A percentile compares a stretch with the other conserved stretches of the same genome.
Evolutionary conservation across 2,888 invertebrate genomes (phyloP).

Genomic region (Eugnorisma glareosa): DNA sequence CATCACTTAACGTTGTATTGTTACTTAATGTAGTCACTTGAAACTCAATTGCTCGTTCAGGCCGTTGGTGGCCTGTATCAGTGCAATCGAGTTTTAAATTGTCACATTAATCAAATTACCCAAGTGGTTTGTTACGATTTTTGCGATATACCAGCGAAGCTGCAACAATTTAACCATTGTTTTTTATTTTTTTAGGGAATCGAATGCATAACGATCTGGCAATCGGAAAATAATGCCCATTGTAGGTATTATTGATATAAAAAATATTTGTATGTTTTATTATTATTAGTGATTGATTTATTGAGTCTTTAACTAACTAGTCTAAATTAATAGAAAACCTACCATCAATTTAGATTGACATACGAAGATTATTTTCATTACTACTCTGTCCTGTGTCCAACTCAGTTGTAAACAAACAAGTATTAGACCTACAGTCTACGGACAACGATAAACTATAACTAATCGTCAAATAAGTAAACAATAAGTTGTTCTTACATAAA

Average conservation of each 20-base stretch:
- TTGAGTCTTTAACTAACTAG: too few relatives aligned
- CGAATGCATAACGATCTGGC: not conserved
- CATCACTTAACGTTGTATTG: constrained; percentile 23
- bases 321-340: too few relatives aligned
- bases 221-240: not conserved
- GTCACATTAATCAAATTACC: not conserved
- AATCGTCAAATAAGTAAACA: not conserved
- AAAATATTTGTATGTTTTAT: too few relatives aligned
- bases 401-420: not conserved
- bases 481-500: not conserved
- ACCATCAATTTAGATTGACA: too few relatives aligned
- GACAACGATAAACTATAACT: not conserved
- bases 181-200: not conserved
- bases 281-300: too few relatives aligned
- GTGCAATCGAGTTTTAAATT: not conserved
- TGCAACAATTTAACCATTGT: not conserved
- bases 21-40: constrained; percentile 31
- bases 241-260: too few relatives aligned
- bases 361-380: not conserved
- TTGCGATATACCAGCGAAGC: not conserved
- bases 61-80: not conserved
- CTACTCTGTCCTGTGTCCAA: not conserved
- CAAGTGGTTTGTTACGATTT: not conserved
- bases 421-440: not conserved
- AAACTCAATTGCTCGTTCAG: constrained; percentile 13